Conservation (phyloP, 2,797 vertebrate species). For the Chelon auratus region DNA sequence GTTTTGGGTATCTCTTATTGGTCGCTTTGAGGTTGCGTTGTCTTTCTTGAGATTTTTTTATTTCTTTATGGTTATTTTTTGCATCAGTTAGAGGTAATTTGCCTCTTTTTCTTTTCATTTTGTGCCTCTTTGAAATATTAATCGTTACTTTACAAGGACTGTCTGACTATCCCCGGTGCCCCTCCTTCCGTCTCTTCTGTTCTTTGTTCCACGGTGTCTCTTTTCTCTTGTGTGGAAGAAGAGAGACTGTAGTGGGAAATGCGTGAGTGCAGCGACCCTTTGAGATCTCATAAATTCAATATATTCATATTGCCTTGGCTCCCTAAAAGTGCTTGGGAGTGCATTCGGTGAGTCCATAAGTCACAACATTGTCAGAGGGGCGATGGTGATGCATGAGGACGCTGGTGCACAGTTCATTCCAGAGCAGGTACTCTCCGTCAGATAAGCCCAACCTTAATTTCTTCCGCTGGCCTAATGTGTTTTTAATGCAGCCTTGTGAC, state of each 20-base stretch:
- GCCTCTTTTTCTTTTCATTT: too few species aligned
- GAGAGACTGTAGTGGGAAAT: constrained; percentile 24
- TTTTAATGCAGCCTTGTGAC: constrained; percentile 87
- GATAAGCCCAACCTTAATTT: constrained; percentile 82
- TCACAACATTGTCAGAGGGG: constrained; percentile 81
- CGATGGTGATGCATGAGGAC: constrained; percentile 80
- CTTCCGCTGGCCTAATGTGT: constrained; percentile 85
- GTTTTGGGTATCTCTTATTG: too few species aligned
- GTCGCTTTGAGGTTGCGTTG: too few species aligned
- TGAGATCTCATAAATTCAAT: constrained; percentile 80
- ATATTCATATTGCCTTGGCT: constrained; percentile 71
- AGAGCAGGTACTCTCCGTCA: constrained; percentile 75
- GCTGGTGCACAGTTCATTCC: constrained; percentile 63
- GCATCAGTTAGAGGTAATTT: too few species aligned
- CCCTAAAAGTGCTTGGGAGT: constrained; percentile 79
- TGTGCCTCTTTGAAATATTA: too few species aligned
- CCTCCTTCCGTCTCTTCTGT: not conserved
- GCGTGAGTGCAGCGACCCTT: constrained; percentile 58
- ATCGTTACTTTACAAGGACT: not conserved
- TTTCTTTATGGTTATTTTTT: too few species aligned
- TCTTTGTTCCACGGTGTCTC: not conserved
- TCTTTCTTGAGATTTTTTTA: too few species aligned
- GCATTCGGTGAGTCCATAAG: constrained; percentile 80
- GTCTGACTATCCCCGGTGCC: not conserved
- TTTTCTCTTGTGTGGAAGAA: constrained; percentile 18